Conservation (phyloP, 2,888 invertebrate species). For the Macrophya alboannulata region DNA sequence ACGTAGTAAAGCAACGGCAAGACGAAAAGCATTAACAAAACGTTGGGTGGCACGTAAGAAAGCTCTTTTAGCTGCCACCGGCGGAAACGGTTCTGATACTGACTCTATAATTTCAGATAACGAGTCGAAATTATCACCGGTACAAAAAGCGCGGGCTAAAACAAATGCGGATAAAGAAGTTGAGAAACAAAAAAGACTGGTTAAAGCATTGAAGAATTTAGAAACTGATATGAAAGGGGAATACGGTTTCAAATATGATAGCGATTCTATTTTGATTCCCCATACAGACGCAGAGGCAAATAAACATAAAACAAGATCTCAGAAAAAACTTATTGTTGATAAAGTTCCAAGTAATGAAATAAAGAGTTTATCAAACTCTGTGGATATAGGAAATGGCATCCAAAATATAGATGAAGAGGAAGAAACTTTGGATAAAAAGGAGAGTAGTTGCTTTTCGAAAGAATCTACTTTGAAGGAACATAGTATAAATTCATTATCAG, state of each 20-base stretch:
- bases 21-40: constrained; percentile 75
- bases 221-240: constrained; percentile 68
- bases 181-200: constrained; percentile 68
- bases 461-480: not conserved
- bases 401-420: constrained; percentile 37
- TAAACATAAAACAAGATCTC: constrained; percentile 62
- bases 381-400: constrained; percentile 14
- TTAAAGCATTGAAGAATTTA: constrained; percentile 69
- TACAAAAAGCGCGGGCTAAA: constrained; percentile 76
- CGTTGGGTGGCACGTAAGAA: constrained; percentile 78
- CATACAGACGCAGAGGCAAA: constrained; percentile 61
- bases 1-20: constrained; percentile 71
- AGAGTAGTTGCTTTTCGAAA: not conserved
- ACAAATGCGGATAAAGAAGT: constrained; percentile 73
- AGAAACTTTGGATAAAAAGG: constrained; percentile 7
- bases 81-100: constrained; percentile 74
- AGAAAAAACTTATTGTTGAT: constrained; percentile 57
- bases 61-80: constrained; percentile 75
- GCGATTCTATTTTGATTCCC: constrained; percentile 57
- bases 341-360: constrained; percentile 8
- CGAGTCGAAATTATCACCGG: constrained; percentile 73
- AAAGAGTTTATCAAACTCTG: not conserved
- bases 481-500: not conserved
- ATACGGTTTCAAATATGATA: constrained; percentile 60
- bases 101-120: constrained; percentile 73